Evolutionary conservation across 2,797 vertebrate species (phyloP), one percentile per base, ranked within the genome.

Genomic region (Propithecus deckenii): DNA sequence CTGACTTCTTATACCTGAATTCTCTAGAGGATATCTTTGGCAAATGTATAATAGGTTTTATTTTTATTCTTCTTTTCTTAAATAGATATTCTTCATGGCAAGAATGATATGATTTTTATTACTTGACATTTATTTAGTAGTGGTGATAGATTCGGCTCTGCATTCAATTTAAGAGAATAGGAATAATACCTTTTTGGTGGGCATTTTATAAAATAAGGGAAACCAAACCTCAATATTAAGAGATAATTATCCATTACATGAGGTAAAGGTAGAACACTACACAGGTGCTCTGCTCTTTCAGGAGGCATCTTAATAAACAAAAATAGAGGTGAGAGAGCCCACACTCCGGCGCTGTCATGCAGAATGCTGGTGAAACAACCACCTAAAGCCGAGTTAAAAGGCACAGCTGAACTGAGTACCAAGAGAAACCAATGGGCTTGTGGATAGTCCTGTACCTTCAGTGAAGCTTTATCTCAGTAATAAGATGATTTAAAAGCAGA

Each of bases 221-320:
- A 96, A 67, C 7, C 32, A 43, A 91, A 38, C 35, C 22, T 38
- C 75, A 57, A 30, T 96, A 96, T 98, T 97, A 98, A 98, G 98
- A 98, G 98, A 96, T 97, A 98, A 98, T 98, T 97, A 97, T 94
- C 91, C 75, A 59, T 30, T 94, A 96, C 71, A 87, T 5, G 76
- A 94, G 95, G 94, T 86, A 80, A 80, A 97, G 93, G 89, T 96
- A 93, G 96, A 98, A 96, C 52, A 48, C 72, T 57, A 38, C 79
- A 92, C 46, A 95, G 96, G 78, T 8, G 32, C 93, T 96, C 86
- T 80, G 48, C 18, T 96, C 78, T 80, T 95, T 96, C 85, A 96
- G 93, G 87, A 96, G 97, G 78, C 86, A 94, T 97, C 96, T 98
- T 94, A 97, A 90, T 97, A 98, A 98, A 97, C 92, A 96, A 97